Base-by-base conservation (phyloP, 2,888 invertebrate species). In the Thera britannica region DNA sequence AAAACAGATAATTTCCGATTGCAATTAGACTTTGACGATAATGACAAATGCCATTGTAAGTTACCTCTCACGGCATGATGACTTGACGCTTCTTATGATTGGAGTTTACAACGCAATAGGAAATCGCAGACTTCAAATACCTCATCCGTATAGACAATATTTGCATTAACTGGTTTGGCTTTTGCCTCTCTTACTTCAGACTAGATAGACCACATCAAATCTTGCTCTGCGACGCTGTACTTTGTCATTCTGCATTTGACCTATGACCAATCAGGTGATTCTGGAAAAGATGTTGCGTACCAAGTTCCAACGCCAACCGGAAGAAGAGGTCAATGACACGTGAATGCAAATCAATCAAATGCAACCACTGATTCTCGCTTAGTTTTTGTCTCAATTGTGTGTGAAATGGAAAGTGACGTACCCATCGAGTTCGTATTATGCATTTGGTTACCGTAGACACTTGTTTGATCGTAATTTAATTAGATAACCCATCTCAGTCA, bases 1-100 rank as follows among this genome's bases (percentile, higher is more conserved):
- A 80, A 83, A 83, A 79, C 74, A 78, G 79, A 78, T 80, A 80
- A 81, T 83, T 82, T 83, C 71, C 77, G 79, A 75, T 78, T 81
- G 82, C 77, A 79, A 81, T 83, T 83, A 83, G 67, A 60, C 57
- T 72, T 64, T 69, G 63, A 68, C 69, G 70, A 70, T 72, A 66
- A 72, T 74, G 81, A 81, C 70, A 79, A 80, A 75, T 63, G 73
- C 77, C 76, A 87, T 87, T 87, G 87, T 87, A 79, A 51, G 66
- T 64, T 70, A 73, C 62, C 84, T 86, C 87, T 80, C 87, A 87
- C 84, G 83, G 58, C 61, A 48, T 36, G 55, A 55, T 55, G 55
- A 61, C 61, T 35, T 54, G 66, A 64, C 48, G 68, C 60, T 75
- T 75, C 67, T 74, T 72, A 57, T 65, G 61, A 57, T 61, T 65